Conservation (phyloP, 2,888 invertebrate species). For the Autographa gamma region DNA sequence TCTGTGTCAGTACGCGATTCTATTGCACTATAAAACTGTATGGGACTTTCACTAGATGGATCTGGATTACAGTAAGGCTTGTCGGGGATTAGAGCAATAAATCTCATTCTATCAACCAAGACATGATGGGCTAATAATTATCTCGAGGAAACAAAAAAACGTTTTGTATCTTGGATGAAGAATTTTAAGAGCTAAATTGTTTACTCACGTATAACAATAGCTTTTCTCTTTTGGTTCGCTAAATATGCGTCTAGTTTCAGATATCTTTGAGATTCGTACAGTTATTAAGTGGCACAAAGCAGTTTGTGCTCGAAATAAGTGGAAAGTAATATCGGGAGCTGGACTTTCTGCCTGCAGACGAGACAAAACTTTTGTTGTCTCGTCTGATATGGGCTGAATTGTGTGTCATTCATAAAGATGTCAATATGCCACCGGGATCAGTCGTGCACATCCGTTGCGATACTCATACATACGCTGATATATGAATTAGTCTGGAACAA, state of each 20-base stretch:
- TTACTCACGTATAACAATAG: neutral
- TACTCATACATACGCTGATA: constrained; percentile 66
- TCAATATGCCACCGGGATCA: constrained; percentile 79
- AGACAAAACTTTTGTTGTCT: constrained; percentile 28
- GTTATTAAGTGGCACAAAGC: neutral
- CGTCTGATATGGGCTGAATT: constrained; percentile 37
- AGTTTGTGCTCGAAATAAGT: constrained; percentile 2
- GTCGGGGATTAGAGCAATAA: neutral
- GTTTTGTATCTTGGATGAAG: neutral
- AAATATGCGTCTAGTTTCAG: constrained; percentile 1
- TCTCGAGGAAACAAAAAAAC: neutral
- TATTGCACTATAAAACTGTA: constrained; percentile 41
- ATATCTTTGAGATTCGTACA: neutral
- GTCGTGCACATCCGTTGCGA: constrained; percentile 80
- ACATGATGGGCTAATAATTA: neutral
- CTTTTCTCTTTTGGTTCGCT: neutral
- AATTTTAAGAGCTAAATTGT: neutral
- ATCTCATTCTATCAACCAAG: neutral
- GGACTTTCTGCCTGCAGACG: constrained; percentile 24
- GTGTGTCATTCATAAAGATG: constrained; percentile 78
- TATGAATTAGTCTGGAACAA: constrained; percentile 68
- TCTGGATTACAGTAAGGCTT: neutral
- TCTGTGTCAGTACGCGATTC: constrained; percentile 32
- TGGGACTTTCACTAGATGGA: constrained; percentile 46
- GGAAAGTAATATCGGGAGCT: neutral